Evolutionary conservation across 2,888 invertebrate species (phyloP).

Genomic region (Thyatira batis): DNA sequence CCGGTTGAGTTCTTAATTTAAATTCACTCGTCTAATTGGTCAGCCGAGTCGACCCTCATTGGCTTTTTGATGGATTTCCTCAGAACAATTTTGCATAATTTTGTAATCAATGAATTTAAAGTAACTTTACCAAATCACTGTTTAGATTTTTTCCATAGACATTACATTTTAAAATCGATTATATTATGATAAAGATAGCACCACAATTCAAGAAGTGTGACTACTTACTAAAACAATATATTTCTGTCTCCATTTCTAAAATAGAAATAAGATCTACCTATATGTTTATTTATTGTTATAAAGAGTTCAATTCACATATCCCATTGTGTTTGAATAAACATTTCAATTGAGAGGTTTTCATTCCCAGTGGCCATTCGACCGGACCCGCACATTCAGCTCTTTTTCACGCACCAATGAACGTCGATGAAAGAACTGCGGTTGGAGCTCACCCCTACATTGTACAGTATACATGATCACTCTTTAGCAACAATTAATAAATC

Average conservation of each 20-base stretch:
- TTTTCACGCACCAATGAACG: slow-evolving; percentile 64
- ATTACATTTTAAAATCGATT: too few relatives aligned
- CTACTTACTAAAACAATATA: too few relatives aligned
- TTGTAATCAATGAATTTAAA: slow-evolving; percentile 4
- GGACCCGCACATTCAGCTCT: slow-evolving; percentile 66
- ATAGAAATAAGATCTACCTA: not conserved
- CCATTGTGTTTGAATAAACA: slow-evolving; percentile 74
- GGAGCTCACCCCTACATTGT: slow-evolving; percentile 43
- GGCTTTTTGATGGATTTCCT: slow-evolving; percentile 45
- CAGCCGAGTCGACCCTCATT: slow-evolving; percentile 38
- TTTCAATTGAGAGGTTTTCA: slow-evolving; percentile 72
- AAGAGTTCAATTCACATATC: slow-evolving; percentile 54
- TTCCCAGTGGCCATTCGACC: slow-evolving; percentile 64
- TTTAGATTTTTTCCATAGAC: too few relatives aligned
- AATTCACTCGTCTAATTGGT: slow-evolving; percentile 47
- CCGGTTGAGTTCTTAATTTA: slow-evolving; percentile 45
- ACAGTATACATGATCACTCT: slow-evolving; percentile 13
- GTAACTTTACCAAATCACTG: not conserved
- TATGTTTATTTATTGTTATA: slow-evolving; percentile 34
- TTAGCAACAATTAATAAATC: not conserved
- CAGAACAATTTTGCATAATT: slow-evolving; percentile 27
- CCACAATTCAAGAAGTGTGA: too few relatives aligned
- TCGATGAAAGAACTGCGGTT: slow-evolving; percentile 68
- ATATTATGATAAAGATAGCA: too few relatives aligned
- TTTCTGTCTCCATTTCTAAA: too few relatives aligned